Evolutionary conservation across 2,113 vertebrate species (phyloP).

Genomic region (Saiga tatarica): DNA sequence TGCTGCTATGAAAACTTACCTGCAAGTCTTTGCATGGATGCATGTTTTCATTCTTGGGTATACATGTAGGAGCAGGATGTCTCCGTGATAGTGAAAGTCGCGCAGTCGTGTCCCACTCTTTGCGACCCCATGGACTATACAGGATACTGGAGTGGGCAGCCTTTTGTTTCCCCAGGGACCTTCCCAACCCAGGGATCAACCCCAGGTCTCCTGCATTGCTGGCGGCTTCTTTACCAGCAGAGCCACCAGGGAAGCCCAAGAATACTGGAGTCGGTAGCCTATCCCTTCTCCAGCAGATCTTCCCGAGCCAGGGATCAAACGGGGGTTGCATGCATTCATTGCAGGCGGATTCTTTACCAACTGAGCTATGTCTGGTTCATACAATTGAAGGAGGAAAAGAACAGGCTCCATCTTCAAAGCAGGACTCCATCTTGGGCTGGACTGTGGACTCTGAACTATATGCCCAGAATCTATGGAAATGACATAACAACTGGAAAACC

Average conservation of each 20-base stretch:
- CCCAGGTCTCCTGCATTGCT: background rate
- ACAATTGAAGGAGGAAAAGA: background rate
- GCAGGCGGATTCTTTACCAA: background rate
- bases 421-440: background rate
- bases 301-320: background rate
- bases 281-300: background rate
- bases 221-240: background rate
- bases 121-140: background rate
- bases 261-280: background rate
- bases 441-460: background rate
- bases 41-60: background rate
- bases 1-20: background rate
- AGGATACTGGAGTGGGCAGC: background rate
- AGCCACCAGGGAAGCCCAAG: background rate
- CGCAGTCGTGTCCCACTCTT: background rate
- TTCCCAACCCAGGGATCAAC: background rate
- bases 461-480: background rate
- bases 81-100: background rate
- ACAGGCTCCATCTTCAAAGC: background rate
- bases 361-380: background rate
- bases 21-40: background rate
- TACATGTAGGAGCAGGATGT: background rate
- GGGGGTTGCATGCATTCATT: background rate
- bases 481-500: background rate
- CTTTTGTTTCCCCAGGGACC: background rate